Conservation (phyloP, 2,888 invertebrate genomes). For the Clusia tigrina region DNA sequence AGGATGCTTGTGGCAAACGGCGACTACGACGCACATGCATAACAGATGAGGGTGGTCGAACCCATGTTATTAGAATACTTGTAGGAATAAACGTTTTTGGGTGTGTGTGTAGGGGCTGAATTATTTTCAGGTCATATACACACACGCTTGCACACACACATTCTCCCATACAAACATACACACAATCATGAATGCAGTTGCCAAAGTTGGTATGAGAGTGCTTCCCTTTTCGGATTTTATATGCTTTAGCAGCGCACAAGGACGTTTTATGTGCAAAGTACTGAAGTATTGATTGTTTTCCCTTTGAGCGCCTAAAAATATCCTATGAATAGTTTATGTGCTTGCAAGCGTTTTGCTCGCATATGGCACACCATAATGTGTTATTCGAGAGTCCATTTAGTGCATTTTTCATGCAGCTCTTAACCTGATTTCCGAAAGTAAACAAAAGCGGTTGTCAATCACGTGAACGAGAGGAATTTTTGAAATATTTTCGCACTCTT, state of each 20-base stretch:
- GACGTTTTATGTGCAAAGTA: background rate
- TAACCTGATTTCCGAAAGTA: too few relatives aligned
- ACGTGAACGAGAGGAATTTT: too few relatives aligned
- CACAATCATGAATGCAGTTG: background rate
- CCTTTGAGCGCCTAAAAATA: background rate
- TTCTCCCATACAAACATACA: background rate
- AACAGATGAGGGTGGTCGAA: slow-evolving; percentile 1
- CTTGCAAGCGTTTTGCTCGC: too few relatives aligned
- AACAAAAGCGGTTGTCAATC: too few relatives aligned
- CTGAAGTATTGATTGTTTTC: background rate
- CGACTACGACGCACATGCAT: slow-evolving; percentile 7
- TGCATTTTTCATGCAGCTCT: too few relatives aligned
- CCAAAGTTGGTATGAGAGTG: background rate
- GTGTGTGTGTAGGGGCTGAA: background rate
- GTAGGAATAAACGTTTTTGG: background rate
- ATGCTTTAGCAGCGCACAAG: background rate
- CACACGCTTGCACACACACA: background rate
- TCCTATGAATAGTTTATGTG: too few relatives aligned
- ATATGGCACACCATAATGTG: too few relatives aligned
- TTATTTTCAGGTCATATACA: background rate
- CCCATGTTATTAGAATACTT: slow-evolving; percentile 5
- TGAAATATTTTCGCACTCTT: too few relatives aligned
- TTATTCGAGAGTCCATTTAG: too few relatives aligned
- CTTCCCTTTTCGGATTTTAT: background rate
- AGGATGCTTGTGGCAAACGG: slow-evolving; percentile 16